These are phyloP conservation scores for Chaetogeoica ovagalla DNA, from an alignment of 2,888 invertebrate genomes.

Conservation along the genomic window DNA sequence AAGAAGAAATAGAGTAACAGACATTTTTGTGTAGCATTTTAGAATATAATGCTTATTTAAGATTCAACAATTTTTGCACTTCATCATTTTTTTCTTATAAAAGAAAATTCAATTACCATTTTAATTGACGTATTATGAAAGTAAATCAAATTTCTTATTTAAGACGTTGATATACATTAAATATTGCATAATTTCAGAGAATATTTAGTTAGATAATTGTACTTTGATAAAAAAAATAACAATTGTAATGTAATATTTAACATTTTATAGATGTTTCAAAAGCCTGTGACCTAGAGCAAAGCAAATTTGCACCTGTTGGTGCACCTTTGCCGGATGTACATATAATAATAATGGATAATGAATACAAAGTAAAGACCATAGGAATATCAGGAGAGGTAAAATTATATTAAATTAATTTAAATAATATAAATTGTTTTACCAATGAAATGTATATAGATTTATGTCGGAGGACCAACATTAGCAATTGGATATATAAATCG, in stretches of 20 bases:
- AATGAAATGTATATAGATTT: slow-evolving; percentile 55
- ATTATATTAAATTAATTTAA: background rate
- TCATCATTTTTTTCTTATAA: no score
- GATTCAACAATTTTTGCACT: no score
- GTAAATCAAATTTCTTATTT: no score
- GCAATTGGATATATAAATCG: slow-evolving; percentile 57
- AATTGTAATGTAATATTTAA: background rate
- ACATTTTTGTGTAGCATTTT: no score
- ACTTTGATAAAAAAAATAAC: no score
- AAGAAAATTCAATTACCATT: no score
- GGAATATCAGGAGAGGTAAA: slow-evolving; percentile 57
- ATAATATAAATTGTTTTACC: background rate
- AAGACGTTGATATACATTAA: no score
- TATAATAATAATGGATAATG: slow-evolving; percentile 56
- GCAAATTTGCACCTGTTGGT: slow-evolving; percentile 57
- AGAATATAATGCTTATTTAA: no score
- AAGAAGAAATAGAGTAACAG: no score
- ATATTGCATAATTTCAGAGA: no score
- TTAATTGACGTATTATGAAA: no score
- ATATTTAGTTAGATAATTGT: no score
- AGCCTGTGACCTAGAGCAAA: slow-evolving; percentile 45
- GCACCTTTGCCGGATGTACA: slow-evolving; percentile 56
- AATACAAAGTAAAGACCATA: slow-evolving; percentile 55
- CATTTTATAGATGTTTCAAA: slow-evolving; percentile 55
- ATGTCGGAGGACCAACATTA: slow-evolving; percentile 56